A percentile compares a stretch with the other conserved stretches of the same genome.
Conservation (phyloP, 1,140 invertebrate species). For the Delia radicum region DNA sequence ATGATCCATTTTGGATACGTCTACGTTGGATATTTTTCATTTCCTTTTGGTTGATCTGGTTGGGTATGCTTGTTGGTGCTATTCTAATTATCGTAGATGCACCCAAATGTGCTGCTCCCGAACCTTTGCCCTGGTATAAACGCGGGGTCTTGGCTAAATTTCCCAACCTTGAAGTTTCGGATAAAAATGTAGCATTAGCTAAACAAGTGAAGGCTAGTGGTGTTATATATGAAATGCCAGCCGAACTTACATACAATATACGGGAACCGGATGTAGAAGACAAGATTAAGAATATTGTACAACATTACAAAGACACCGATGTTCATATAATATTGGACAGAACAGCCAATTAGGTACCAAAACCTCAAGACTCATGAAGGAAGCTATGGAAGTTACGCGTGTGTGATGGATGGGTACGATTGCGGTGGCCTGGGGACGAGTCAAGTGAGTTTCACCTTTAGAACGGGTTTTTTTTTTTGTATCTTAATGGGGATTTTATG, state of each 20-base stretch:
- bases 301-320: constrained; percentile 36
- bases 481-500: too few relatives aligned
- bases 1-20: constrained; percentile 89
- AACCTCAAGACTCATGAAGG: constrained; percentile 51
- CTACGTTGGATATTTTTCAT: constrained; percentile 83
- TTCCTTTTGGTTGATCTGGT: constrained; percentile 83
- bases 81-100: constrained; percentile 80
- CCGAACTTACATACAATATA: constrained; percentile 41
- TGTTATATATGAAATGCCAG: constrained; percentile 49
- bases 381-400: constrained; percentile 40
- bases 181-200: constrained; percentile 33
- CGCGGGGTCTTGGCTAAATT: constrained; percentile 46
- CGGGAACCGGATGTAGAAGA: constrained; percentile 39
- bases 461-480: too few relatives aligned
- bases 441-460: too few relatives aligned
- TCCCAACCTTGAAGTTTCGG: constrained; percentile 25
- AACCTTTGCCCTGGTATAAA: constrained; percentile 67
- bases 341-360: constrained; percentile 58
- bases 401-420: too few relatives aligned
- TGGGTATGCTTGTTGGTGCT: constrained; percentile 80
- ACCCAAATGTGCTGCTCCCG: constrained; percentile 75
- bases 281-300: constrained; percentile 42
- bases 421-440: too few relatives aligned
- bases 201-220: constrained; percentile 41
- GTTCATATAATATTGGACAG: constrained; percentile 57